Evolutionary conservation across 2,113 vertebrate species (phyloP).

Genomic region (Scolopax mira): DNA sequence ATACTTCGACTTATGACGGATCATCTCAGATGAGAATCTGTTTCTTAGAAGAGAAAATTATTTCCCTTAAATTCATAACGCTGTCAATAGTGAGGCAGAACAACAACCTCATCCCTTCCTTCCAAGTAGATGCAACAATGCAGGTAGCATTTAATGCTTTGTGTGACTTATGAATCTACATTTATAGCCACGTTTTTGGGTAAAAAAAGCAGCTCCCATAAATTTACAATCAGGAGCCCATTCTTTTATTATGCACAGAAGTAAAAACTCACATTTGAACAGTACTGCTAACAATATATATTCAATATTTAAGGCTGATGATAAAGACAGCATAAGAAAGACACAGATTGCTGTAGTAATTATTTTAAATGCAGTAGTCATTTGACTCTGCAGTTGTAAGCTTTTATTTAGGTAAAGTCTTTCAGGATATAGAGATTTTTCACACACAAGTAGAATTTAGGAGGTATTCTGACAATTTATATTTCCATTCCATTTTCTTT

Average conservation of each 20-base stretch:
- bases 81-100: neutral
- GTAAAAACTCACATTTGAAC: neutral
- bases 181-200: neutral
- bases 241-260: neutral
- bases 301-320: neutral
- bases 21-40: neutral
- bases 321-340: neutral
- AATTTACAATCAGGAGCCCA: neutral
- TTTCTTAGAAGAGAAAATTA: neutral
- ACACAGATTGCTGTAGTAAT: neutral
- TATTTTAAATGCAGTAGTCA: neutral
- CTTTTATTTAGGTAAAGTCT: neutral
- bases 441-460: neutral
- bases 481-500: neutral
- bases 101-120: neutral
- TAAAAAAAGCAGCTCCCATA: neutral
- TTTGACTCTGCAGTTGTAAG: neutral
- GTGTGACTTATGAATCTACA: neutral
- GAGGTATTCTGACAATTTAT: neutral
- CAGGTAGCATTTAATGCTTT: neutral
- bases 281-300: neutral
- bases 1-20: neutral
- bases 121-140: neutral
- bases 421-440: neutral
- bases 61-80: neutral